phyloP scores from a whole-genome alignment of 1,140 invertebrate genomes.

The Bombyx mori region DNA sequence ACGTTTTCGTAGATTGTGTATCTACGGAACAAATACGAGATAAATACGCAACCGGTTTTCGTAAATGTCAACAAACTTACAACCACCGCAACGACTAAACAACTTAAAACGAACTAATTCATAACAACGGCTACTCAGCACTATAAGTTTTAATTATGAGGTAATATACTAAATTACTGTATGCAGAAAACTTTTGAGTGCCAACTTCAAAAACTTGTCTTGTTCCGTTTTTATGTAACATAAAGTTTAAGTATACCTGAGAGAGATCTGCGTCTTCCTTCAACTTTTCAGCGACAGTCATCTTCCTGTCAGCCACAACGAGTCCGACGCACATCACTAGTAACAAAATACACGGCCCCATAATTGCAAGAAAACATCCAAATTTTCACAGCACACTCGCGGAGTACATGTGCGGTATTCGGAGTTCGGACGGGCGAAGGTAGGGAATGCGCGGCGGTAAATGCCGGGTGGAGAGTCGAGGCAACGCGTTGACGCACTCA shows the following conservation, averaged over 20 bases:
- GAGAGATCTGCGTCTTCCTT: conserved; percentile 52
- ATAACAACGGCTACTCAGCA: no score
- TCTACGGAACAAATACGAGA: no score
- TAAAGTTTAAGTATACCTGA: conserved; percentile 40
- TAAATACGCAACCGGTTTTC: no score
- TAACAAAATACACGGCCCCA: conserved; percentile 50
- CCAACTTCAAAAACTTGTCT: neutral
- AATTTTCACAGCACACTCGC: conserved; percentile 48
- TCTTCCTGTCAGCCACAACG: conserved; percentile 41
- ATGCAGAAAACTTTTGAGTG: no score
- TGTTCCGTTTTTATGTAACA: neutral
- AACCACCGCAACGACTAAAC: no score
- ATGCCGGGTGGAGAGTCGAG: conserved; percentile 41
- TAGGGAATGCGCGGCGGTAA: conserved; percentile 34
- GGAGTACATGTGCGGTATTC: conserved; percentile 28
- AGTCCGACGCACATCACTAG: conserved; percentile 39
- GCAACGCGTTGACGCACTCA: conserved; percentile 35
- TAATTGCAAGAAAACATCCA: conserved; percentile 35
- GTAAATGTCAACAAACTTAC: no score
- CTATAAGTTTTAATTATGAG: no score
- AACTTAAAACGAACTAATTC: no score
- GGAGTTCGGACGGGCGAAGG: conserved; percentile 26
- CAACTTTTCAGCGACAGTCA: conserved; percentile 55
- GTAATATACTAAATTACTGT: no score
- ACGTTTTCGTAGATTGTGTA: no score